Base-by-base conservation (phyloP, 2,113 vertebrate genomes). In the Rhinopomastus cyanomelas region DNA sequence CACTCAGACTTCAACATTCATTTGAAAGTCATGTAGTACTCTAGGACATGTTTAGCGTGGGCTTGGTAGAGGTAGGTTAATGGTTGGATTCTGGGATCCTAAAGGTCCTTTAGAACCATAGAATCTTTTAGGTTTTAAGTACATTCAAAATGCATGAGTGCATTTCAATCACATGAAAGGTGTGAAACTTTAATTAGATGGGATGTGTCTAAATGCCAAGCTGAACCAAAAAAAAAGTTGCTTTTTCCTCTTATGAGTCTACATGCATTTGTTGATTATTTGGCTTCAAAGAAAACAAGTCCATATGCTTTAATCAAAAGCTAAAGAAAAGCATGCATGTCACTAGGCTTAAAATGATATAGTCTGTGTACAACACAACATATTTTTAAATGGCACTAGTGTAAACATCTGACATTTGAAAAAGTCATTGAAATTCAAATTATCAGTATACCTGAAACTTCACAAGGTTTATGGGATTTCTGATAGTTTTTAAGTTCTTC, bases 381-480 rank as follows among this genome's bases (percentile, higher is more conserved):
- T 79, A 79, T 77, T 93, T 91, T 88, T 27, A 93, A 81, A 89
- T n/a, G 71, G 60, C 39, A 86, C 56, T 74, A 75, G 72, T 95
- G 51, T 46, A 37, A 73, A 73, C 3, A 83, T 32, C 20, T 66
- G 27, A 79, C 27, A 72, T 56, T 64, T 82, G 11, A 82, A 77
- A 83, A 81, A 78, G 16, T 36, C 25, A 67, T 27, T 37, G 25
- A 59, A 67, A 78, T 65, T 67, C 74, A 44, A 94, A 71, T 29
- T 46, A 68, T 44, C 26, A 91, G 46, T 91, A 95, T 98, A 99
- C 99, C 99, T 98, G 98, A 98, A 97, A 98, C 96, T 53, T 96
- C 97, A 95, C 98, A 99, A 48, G 96, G 96, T 94, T 97, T 96
- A 44, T 93, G 79, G 76, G 93, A 83, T 80, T 95, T 92, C 22